These are phyloP conservation scores for Ichneumon xanthorius DNA, from an alignment of 2,888 invertebrate genomes.

Conservation along the genomic window DNA sequence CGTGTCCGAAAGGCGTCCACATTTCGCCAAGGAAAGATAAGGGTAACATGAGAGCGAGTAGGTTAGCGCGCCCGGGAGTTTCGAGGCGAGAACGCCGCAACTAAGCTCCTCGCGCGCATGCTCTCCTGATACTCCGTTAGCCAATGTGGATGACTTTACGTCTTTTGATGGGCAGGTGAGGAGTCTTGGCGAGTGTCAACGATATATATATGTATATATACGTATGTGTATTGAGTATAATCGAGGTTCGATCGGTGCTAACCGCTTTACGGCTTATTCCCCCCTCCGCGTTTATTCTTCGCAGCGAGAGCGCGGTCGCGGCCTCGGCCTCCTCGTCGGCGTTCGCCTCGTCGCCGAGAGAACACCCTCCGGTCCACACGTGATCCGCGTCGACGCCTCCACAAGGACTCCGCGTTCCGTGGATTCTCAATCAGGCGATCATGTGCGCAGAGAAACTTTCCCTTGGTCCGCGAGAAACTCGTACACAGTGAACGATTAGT, in stretches of 20 bases:
- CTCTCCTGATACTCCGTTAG: conserved; percentile 79
- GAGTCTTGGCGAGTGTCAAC: conserved; percentile 85
- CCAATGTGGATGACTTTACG: conserved; percentile 85
- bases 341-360: conserved; percentile 54
- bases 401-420: conserved; percentile 83
- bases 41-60: conserved; percentile 70
- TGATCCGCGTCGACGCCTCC: conserved; percentile 77
- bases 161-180: conserved; percentile 85
- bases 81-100: conserved; percentile 11
- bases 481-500: background rate
- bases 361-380: conserved; percentile 59
- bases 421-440: conserved; percentile 80
- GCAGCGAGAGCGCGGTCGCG: conserved; percentile 2
- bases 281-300: background rate
- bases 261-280: conserved; percentile 19
- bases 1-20: conserved; percentile 84
- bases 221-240: conserved; percentile 38
- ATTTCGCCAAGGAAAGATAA: conserved; percentile 81
- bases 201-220: conserved; percentile 75
- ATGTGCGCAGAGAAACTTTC: conserved; percentile 68
- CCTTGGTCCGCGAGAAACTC: background rate
- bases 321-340: conserved; percentile 55
- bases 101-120: conserved; percentile 72
- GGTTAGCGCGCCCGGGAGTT: conserved; percentile 45
- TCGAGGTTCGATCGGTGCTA: conserved; percentile 45